Base-by-base conservation (phyloP, 2,797 vertebrate genomes). In the Anniella stebbinsi region DNA sequence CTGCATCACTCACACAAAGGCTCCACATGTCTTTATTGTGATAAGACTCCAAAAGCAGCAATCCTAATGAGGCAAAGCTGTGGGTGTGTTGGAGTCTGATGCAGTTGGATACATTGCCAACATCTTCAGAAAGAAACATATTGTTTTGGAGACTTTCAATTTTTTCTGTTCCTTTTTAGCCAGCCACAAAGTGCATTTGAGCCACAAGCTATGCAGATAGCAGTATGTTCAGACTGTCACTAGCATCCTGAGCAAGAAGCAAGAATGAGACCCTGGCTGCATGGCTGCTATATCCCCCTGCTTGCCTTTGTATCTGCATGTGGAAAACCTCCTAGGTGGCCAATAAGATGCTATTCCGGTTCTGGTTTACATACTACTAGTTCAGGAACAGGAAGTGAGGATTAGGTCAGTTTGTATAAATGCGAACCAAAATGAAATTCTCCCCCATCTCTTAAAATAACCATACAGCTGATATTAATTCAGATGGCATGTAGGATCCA, bases 151-250 rank as follows among this genome's bases (percentile, higher is more conserved):
- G 2, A 1, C 75, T 67, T 57, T 60, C 73, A 57, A 84, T 67
- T 77, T 67, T 76, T 88, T 72, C 48, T 78, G 2, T 81, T 89
- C 89, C 4, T 63, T 78, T 66, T 92, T 2, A 2, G 80, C 45
- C 54, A 90, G 88, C 51, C 80, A 86, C 36, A 87, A 92, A 95
- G 70, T 70, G 25, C 48, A 92, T 11, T 28, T 90, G 72, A 93
- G 76, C 89, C 51, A 33, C 84, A 93, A 93, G 81, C 72, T 86
- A 28, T 87, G 51, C 60, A 78, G 69, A 87, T 85, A 80, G 72
- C 78, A 89, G 25, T 7, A 51, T 91, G 72, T 67, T 21, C 63
- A 76, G 48, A 76, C 21, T 51, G 36, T 41, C 30, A 76, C 11
- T 25, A 54, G 25, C 41, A 28, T 83, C 57, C 38, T 30, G n/a